These are phyloP conservation scores for Temnothorax ravouxi DNA, from an alignment of 2,888 invertebrate genomes.

Conservation along the genomic window DNA sequence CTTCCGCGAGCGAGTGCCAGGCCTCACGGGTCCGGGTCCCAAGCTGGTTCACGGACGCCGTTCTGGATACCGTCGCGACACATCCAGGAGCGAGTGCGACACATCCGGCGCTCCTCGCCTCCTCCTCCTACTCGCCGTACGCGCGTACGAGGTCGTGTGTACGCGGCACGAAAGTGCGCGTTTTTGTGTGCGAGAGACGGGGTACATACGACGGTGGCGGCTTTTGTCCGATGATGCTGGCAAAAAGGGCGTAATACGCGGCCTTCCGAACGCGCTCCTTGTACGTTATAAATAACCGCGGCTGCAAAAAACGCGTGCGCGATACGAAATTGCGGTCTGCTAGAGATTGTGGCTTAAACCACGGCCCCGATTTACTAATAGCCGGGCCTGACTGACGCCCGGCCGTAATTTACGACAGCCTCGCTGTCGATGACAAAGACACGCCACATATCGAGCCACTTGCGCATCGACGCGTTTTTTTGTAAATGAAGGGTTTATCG, in stretches of 20 bases:
- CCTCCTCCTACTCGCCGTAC: conserved; percentile 30
- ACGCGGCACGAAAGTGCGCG: conserved; percentile 52
- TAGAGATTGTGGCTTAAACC: conserved; percentile 49
- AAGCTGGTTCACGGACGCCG: conserved; percentile 55
- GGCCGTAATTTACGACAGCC: conserved; percentile 40
- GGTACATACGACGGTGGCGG: conserved; percentile 42
- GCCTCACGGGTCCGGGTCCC: background rate
- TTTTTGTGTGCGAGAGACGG: conserved; percentile 62
- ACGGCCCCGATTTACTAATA: conserved; percentile 51
- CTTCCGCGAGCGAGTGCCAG: conserved; percentile 34
- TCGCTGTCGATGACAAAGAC: conserved; percentile 44
- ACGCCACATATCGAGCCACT: conserved; percentile 14
- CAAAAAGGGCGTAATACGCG: conserved; percentile 68
- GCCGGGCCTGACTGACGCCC: conserved; percentile 39
- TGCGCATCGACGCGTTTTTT: conserved; percentile 17
- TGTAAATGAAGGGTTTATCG: background rate
- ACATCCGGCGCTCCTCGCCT: conserved; percentile 32
- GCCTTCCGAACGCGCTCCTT: conserved; percentile 65
- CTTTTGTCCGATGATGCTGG: conserved; percentile 48
- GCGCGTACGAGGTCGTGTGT: conserved; percentile 62
- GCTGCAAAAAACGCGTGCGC: conserved; percentile 53
- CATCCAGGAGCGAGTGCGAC: conserved; percentile 45
- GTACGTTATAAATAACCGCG: conserved; percentile 72
- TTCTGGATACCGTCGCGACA: conserved; percentile 52
- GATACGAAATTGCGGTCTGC: conserved; percentile 57